These are phyloP conservation scores for Cataglyphis livida DNA, from an alignment of 2,888 invertebrate species.

Conservation along the genomic window DNA sequence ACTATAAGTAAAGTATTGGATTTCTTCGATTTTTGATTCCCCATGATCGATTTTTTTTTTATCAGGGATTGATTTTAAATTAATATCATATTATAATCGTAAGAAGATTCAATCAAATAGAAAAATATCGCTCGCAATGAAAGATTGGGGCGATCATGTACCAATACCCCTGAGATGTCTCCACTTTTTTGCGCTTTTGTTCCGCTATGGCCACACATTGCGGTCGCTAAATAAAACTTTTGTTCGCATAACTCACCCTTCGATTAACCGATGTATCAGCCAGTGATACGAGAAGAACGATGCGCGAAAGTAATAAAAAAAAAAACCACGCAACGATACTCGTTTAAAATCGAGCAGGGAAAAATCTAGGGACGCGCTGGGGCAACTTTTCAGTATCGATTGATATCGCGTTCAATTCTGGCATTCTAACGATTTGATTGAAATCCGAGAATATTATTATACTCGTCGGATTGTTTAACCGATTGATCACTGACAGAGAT, in stretches of 20 bases:
- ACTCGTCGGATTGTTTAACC: constrained; percentile 19
- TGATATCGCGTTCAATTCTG: constrained; percentile 68
- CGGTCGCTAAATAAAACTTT: constrained; percentile 59
- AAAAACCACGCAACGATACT: constrained; percentile 62
- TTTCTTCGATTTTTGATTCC: not conserved
- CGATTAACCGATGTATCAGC: constrained; percentile 68
- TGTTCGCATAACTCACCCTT: constrained; percentile 49
- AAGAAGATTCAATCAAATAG: constrained; percentile 14
- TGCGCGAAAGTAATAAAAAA: constrained; percentile 49
- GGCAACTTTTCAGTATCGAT: constrained; percentile 74
- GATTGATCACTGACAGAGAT: constrained; percentile 13
- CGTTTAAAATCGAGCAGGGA: constrained; percentile 62
- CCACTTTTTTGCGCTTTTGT: constrained; percentile 42
- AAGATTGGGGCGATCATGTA: constrained; percentile 39
- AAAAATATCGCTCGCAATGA: constrained; percentile 29
- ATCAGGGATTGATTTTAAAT: not conserved
- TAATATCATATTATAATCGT: not conserved
- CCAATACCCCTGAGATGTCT: constrained; percentile 59
- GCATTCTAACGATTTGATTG: constrained; percentile 75
- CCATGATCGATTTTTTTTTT: too few relatives aligned
- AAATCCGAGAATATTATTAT: constrained; percentile 59
- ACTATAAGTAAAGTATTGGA: not conserved
- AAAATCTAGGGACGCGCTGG: constrained; percentile 40
- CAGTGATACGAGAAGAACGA: constrained; percentile 38
- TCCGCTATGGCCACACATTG: constrained; percentile 33